Evolutionary conservation across 2,113 vertebrate genomes (phyloP), one percentile per base, ranked within the genome.

Genomic region (Felis chaus): DNA sequence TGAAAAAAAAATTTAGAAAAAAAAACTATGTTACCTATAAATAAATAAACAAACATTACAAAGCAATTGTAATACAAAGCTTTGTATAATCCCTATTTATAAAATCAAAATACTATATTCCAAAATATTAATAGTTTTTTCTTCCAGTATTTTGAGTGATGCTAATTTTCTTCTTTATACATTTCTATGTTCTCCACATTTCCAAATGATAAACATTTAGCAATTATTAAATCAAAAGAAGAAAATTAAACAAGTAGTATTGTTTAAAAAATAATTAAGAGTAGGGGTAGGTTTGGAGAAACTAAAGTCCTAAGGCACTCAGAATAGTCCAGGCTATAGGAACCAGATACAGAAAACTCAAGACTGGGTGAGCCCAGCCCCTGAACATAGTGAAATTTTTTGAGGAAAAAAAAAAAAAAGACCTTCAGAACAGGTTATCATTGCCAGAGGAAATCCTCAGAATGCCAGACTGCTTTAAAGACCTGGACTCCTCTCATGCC

Each of bases 211-310:
- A 94, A 81, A 27, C 8, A 79, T 23, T 73, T 45, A 89, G 19
- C 76, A 36, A 53, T 65, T 92, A 92, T 80, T 55, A 85, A 92
- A 92, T 61, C 55, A 80, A 63, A 81, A 95, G 68, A 74, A 73
- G 16, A 63, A 94, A 92, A 89, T 53, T 39, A 89, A 88, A 81
- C 14, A 83, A 93, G 23, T n/a, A 50, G 2, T 82, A 74, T 45
- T 41, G 7, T 61, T 84, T 41, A 29, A 53, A 80, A 84, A 78
- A 69, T 13, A 71, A 80, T 14, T 19, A 73, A 73, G 53, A 95
- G 10, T 31, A 41, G 31, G 36, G 16, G 7, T 74, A 74, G 73
- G 14, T 89, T 66, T 88, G 31, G 90, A 89, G 11, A 71, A 41
- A 80, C 12, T 5, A 13, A 89, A 92, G 31, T 79, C 48, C 71